Evolutionary conservation across 2,797 vertebrate species (phyloP).

Genomic region (Xiphophorus birchmanni): DNA sequence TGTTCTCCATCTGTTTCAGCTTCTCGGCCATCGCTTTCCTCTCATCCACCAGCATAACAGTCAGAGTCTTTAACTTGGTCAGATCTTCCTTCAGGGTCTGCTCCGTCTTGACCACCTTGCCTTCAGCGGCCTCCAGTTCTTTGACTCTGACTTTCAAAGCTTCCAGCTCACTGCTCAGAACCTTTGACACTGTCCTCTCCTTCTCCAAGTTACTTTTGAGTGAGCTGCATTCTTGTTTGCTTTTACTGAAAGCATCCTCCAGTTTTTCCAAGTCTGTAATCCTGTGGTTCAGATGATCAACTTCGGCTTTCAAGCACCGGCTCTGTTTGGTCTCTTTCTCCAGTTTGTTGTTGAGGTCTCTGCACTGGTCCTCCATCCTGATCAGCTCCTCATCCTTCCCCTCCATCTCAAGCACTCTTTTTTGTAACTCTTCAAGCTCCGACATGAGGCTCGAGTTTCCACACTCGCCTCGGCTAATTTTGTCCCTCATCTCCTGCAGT

Average conservation of each 20-base stretch:
- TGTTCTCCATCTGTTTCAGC: conserved; percentile 94
- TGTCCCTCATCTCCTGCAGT: conserved; percentile 91
- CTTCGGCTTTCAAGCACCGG: conserved; percentile 87
- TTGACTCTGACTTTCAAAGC: conserved; percentile 88
- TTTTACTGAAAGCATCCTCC: conserved; percentile 93
- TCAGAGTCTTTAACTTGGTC: conserved; percentile 95
- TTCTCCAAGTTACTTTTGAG: conserved; percentile 92
- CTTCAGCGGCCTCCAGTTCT: conserved; percentile 89
- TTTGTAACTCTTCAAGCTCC: conserved; percentile 92
- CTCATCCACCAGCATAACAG: conserved; percentile 95
- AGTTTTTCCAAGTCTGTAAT: conserved; percentile 94
- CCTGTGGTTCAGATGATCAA: conserved; percentile 92
- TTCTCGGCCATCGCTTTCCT: conserved; percentile 93
- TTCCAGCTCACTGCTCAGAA: conserved; percentile 89
- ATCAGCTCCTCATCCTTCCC: conserved; percentile 96
- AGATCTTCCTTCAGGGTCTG: conserved; percentile 92
- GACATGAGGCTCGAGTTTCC: conserved; percentile 87
- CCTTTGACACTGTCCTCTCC: conserved; percentile 89
- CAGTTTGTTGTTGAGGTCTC: conserved; percentile 92
- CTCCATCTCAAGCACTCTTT: conserved; percentile 94
- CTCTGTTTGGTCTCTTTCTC: conserved; percentile 91
- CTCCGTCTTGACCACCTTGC: conserved; percentile 91
- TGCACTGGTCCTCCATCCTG: conserved; percentile 94
- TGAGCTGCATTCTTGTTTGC: conserved; percentile 92
- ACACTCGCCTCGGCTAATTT: conserved; percentile 89